These are phyloP conservation scores for Psittacula echo DNA, from an alignment of 2,797 vertebrate species.

Conservation along the genomic window DNA sequence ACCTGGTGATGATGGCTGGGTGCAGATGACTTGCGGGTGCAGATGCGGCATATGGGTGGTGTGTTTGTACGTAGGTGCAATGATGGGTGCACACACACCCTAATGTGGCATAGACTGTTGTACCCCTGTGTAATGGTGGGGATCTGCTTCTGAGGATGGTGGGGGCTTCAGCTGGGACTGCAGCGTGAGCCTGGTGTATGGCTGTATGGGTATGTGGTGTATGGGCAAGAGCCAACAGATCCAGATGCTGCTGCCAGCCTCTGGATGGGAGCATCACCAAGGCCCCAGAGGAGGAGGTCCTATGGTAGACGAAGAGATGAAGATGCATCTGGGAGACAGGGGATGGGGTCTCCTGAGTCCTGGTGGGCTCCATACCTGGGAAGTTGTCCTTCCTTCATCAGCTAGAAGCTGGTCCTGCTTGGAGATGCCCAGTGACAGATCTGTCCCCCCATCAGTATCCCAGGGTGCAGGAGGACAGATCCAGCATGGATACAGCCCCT, in stretches of 20 bases:
- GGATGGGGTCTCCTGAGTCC: background rate
- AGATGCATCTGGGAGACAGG: background rate
- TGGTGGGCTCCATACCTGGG: background rate
- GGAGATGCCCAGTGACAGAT: background rate
- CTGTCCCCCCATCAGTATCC: background rate
- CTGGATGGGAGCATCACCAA: background rate
- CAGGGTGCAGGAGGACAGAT: background rate
- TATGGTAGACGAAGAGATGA: background rate
- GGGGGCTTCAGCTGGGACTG: background rate
- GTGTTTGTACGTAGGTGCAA: background rate
- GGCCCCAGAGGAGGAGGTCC: background rate
- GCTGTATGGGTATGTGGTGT: fast-evolving
- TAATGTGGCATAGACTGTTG: fast-evolving
- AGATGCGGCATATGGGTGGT: fast-evolving
- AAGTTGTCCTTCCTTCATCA: background rate
- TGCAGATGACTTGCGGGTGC: background rate
- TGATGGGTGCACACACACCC: fast-evolving
- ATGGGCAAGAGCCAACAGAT: fast-evolving
- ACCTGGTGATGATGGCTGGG: background rate
- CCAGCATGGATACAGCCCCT: background rate
- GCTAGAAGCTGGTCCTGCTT: background rate
- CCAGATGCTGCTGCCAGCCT: background rate
- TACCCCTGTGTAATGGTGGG: background rate
- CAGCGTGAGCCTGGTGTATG: background rate
- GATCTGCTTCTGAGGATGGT: background rate